These are phyloP conservation scores for Neodiprion lecontei DNA, from an alignment of 1,140 invertebrate species.

Conservation along the genomic window DNA sequence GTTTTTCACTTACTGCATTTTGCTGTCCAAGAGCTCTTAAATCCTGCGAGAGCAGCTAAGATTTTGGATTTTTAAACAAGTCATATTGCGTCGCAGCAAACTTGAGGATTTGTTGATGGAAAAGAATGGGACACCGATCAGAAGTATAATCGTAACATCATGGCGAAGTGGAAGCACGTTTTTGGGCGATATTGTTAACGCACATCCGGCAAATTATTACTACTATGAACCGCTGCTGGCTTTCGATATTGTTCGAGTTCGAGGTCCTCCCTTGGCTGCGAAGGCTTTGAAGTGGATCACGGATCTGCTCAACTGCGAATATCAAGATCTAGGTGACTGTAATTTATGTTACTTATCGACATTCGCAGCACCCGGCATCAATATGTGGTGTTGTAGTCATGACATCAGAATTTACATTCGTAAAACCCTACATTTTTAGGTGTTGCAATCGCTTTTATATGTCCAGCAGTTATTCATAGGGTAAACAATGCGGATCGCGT, in stretches of 20 bases:
- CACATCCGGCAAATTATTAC: slow-evolving; percentile 85
- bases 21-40: background rate
- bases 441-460: no score
- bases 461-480: no score
- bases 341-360: no score
- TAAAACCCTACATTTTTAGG: no score
- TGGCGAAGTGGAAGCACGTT: slow-evolving; percentile 91
- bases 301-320: slow-evolving; percentile 79
- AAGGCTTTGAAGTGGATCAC: slow-evolving; percentile 71
- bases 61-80: background rate
- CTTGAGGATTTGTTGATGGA: slow-evolving; percentile 74
- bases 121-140: slow-evolving; percentile 71
- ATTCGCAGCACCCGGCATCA: no score
- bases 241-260: slow-evolving; percentile 81
- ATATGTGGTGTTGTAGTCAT: no score
- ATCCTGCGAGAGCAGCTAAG: background rate
- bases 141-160: slow-evolving; percentile 79
- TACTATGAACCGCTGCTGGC: slow-evolving; percentile 87
- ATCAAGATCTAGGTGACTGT: slow-evolving; percentile 67
- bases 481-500: no score
- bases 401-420: no score
- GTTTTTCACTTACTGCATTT: slow-evolving; percentile 12
- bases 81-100: slow-evolving; percentile 41
- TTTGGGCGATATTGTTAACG: slow-evolving; percentile 82
- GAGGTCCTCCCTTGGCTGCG: slow-evolving; percentile 70